Evolutionary conservation across 30 jellyfish, hydroid and myxozoan species (phyloP), one percentile per base, ranked within the genome.

Genomic region (Hydra vulgaris): DNA sequence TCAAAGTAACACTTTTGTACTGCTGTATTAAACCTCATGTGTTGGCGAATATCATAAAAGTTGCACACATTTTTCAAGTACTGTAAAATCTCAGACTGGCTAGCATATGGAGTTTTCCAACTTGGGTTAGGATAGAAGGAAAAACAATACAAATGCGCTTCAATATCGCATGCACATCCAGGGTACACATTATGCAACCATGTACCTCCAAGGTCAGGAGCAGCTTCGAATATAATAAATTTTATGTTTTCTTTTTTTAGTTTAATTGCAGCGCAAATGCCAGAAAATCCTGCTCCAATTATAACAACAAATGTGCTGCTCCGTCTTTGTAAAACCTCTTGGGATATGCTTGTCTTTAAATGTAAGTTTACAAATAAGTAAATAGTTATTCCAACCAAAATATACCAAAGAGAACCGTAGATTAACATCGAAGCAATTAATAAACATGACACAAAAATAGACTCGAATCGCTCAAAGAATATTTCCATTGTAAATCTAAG

Each of bases 101-200:
- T 19, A 69, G 76, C 25, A 15, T 69, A 69, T 15, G 4, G 8
- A 21, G 25, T 69, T 5, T 21, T 69, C 76, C 76, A 69, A 69
- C 8, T 19, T 24, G 76, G 27, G 76, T 69, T 69, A 8, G 27
- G 76, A 19, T 69, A 19, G 15, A 69, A 69, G 76, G 76, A 69
- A 19, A 69, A 69, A 15, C 76, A 3, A 15, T 69, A 69, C 8
- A 69, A 69, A 69, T 69, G 76, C 76, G 76, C 25, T 21, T 7
- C 12, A 5, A 69, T 15, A 15, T 69, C 76, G 15, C 76, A 69
- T 5, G 76, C 76, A 69, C 76, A 69, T 24, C 76, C 76, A 19
- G 76, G 76, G 27, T 69, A 69, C 15, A 19, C 27, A 15, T 69
- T 69, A 69, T 69, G 27, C 15, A 21, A 69, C 76, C 76, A 69